Percentiles rank a stretch among this genome's conserved stretches.
These are phyloP conservation scores for Corbicula japonica DNA, from an alignment of 2,888 invertebrate species.

Conservation along the genomic window DNA sequence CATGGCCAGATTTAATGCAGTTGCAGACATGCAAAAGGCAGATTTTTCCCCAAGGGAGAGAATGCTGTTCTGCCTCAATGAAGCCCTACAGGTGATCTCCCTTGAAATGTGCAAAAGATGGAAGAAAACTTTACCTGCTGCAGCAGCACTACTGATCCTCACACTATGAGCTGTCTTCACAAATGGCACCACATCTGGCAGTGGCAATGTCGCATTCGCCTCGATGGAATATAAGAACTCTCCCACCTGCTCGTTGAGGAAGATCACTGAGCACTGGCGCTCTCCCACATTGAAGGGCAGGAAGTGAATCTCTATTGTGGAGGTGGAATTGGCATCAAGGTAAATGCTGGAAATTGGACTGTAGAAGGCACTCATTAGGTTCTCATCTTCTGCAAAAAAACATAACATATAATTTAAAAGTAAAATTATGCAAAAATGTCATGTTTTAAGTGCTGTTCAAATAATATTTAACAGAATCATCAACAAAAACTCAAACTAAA, in stretches of 20 bases:
- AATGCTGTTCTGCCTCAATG: too few relatives aligned
- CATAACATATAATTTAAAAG: neutral
- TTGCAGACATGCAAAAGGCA: too few relatives aligned
- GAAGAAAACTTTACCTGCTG: slow-evolving; percentile 80
- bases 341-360: slow-evolving; percentile 74
- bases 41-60: too few relatives aligned
- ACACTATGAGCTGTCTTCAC: slow-evolving; percentile 77
- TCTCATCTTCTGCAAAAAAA: slow-evolving; percentile 69
- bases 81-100: too few relatives aligned
- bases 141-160: slow-evolving; percentile 84
- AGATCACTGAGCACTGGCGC: slow-evolving; percentile 84
- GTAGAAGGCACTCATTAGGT: slow-evolving; percentile 82
- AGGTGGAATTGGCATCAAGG: slow-evolving; percentile 73
- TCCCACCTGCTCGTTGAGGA: slow-evolving; percentile 84
- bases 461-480: neutral
- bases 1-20: too few relatives aligned
- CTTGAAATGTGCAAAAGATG: too few relatives aligned
- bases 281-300: slow-evolving; percentile 84
- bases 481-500: neutral
- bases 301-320: slow-evolving; percentile 83
- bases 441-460: neutral
- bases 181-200: slow-evolving; percentile 82
- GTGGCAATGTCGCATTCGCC: slow-evolving; percentile 82
- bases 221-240: slow-evolving; percentile 86
- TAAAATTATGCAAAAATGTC: neutral